Conservation (phyloP, 2,888 invertebrate species). For the Halictus ligatus region DNA sequence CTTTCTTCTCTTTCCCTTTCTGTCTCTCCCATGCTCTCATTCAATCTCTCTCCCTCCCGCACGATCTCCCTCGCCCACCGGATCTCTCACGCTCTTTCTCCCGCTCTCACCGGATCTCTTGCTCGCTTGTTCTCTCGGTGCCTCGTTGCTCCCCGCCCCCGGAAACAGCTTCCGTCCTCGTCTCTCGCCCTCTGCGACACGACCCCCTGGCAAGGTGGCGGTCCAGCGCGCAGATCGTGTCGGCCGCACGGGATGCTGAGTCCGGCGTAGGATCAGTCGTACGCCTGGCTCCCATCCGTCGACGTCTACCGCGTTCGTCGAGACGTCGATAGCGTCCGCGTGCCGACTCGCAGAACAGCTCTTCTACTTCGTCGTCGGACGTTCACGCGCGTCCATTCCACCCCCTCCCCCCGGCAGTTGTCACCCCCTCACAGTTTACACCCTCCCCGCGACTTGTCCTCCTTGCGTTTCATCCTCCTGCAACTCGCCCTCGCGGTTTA, state of each 20-base stretch:
- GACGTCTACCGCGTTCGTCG: constrained; percentile 39
- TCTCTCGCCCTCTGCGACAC: constrained; percentile 51
- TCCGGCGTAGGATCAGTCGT: constrained; percentile 72
- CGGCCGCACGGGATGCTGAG: constrained; percentile 70
- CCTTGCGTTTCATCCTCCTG: too few relatives aligned
- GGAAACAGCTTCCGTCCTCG: constrained; percentile 21
- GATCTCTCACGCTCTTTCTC: background rate
- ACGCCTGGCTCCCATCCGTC: constrained; percentile 67
- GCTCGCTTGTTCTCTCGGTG: background rate
- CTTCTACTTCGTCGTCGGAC: background rate
- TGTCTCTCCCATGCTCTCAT: too few relatives aligned
- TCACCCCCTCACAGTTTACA: background rate
- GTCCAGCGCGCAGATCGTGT: constrained; percentile 68
- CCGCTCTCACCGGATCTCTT: background rate
- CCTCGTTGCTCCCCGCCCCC: background rate
- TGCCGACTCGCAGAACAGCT: constrained; percentile 37
- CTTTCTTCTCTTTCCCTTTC: too few relatives aligned
- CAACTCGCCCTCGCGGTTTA: too few relatives aligned
- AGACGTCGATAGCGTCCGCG: constrained; percentile 46
- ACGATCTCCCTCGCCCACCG: background rate
- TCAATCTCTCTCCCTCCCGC: too few relatives aligned
- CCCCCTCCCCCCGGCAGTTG: background rate
- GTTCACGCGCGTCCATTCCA: background rate
- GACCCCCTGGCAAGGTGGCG: constrained; percentile 68
- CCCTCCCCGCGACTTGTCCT: background rate